Base-by-base conservation (phyloP, 2,888 invertebrate genomes). In the Drosophila austrosaltans region DNA sequence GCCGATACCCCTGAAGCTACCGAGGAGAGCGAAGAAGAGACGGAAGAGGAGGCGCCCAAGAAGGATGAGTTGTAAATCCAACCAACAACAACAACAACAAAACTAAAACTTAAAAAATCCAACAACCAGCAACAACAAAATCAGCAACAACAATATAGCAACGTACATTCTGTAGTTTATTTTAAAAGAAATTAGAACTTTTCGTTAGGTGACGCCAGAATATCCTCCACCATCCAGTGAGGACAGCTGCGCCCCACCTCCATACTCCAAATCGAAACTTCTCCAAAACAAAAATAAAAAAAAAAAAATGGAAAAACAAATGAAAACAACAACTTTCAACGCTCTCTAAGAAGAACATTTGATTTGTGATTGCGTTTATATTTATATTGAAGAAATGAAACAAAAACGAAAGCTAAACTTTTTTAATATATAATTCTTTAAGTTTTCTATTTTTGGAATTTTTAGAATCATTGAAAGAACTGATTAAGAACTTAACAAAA, bases 1-100 rank as follows among this genome's bases (percentile, higher is more conserved):
- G 96, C 96, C 54, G 88, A 86, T 58, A 94, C 95, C 56, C 8
- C 48, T 4, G 88, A 90, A 65, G 80, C 89, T 54, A 82, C 79
- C 40, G 91, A 91, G 59, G 87, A 89, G 53, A 72, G 74, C 72
- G 90, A 90, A 67, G 90, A 84, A 72, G 90, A 89, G 67, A 48
- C 48, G 48, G 89, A 90, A 58, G 91, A 90, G 67, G 89, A 90
- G 66, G 88, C 90, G 78, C 90, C 89, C 81, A 90, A 91, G 86
- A 92, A 91, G 90, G 92, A 92, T 89, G 92, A 92, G 86, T 92
- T 92, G 92, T 92, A 92, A 92, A 90, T 85, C 74, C 57, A 79
- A 75, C 69, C 71, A 66, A 53, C 53, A 22, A 71, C 54, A 39
- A 28, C 28, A 28, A 28, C 28, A 67, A 63, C 22, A 62, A 30